Evolutionary conservation across 2,113 vertebrate genomes (phyloP).

Genomic region (Puffinus mauretanicus): DNA sequence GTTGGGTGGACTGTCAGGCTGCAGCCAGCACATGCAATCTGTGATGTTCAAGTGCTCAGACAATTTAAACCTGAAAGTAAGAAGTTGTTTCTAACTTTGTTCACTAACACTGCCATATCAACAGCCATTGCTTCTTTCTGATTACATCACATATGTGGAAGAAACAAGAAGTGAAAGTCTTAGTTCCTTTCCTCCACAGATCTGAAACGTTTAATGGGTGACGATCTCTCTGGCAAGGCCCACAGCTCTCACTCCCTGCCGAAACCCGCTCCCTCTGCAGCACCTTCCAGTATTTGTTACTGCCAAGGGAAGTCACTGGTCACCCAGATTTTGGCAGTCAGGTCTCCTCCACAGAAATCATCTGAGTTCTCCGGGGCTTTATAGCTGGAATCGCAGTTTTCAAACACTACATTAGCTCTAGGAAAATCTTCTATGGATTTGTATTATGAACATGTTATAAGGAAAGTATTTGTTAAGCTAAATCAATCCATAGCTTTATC

Average conservation of each 20-base stretch:
- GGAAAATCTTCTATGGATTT: neutral
- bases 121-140: neutral
- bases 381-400: neutral
- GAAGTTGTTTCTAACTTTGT: neutral
- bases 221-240: neutral
- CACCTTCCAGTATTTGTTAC: neutral
- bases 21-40: neutral
- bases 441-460: neutral
- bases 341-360: neutral
- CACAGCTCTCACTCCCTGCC: neutral
- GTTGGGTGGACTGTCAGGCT: neutral
- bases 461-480: neutral
- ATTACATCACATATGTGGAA: neutral
- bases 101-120: neutral
- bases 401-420: neutral
- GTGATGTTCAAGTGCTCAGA: neutral
- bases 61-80: neutral
- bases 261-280: neutral
- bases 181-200: neutral
- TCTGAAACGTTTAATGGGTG: neutral
- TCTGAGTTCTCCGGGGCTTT: neutral
- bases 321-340: neutral
- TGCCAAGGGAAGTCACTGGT: neutral
- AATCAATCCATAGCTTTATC: neutral
- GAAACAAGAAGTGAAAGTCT: neutral